Evolutionary conservation across 2,797 vertebrate species (phyloP), one percentile per base, ranked within the genome.

Genomic region (Loris lydekkerianus): DNA sequence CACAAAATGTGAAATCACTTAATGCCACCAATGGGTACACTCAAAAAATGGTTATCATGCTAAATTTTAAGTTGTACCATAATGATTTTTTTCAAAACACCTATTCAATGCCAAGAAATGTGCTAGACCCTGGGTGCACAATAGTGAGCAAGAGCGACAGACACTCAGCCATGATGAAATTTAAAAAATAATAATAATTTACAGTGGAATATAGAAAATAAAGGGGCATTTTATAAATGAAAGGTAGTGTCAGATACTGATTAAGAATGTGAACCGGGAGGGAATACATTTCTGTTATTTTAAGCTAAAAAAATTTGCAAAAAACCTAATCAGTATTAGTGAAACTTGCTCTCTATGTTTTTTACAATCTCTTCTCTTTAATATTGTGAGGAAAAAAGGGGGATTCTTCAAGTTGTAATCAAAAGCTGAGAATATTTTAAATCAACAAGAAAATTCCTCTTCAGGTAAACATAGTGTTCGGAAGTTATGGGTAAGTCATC

Each of bases 361-460:
- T 72, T 46, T 46, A 17, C 7, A 17, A 43, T 89, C 37, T 60
- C 49, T 77, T 84, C 4, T 78, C 56, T 63, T 78, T 40, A 40
- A 40, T 40, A 40, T n/a, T 65, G 21, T 56, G 46, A 49, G 31
- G 76, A 90, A 86, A 86, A 58, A 4, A 34, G 34, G 4, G 25
- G 2, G 49, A 78, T 61, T 78, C 29, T 78, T 46, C 43, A 72
- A 58, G n/a, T 70, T 63, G 5, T 37, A 70, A 43, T 76, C 10
- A 63, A 91, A 96, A 87, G 9, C 27, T 49, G 17, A 82, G 37
- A 63, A 83, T 72, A 31, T 60, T 78, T 65, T 60, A 72, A 88
- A 40, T 78, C 65, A 67, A n/a, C 23, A 72, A 84, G 21, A 14
- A 69, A 88, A 75, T 70, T 1, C n/a, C 46, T 73, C 27, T 37